A percentile compares a stretch with the other conserved stretches of the same genome.
phyloP scores from a whole-genome alignment of 2,888 invertebrate species.

The Idaea biselata region DNA sequence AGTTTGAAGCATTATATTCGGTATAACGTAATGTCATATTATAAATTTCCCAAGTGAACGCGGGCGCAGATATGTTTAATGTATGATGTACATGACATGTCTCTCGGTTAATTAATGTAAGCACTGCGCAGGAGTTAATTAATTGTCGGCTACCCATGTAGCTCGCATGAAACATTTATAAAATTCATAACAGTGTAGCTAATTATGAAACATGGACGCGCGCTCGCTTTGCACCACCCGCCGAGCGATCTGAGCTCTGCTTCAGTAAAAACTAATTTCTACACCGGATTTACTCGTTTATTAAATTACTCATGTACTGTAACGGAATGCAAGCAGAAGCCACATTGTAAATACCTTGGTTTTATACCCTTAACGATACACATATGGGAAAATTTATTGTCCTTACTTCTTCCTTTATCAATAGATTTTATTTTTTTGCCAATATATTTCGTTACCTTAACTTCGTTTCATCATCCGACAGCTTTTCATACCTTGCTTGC shows the following conservation, averaged over 20 bases:
- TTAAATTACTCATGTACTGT: conserved; percentile 47
- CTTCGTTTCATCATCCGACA: not conserved
- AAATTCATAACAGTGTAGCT: conserved; percentile 73
- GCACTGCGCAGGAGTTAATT: conserved; percentile 71
- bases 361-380: conserved; percentile 24
- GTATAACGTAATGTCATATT: conserved; percentile 43
- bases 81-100: conserved; percentile 67
- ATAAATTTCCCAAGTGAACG: conserved; percentile 54
- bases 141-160: conserved; percentile 69
- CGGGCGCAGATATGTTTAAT: conserved; percentile 55
- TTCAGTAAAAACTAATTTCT: conserved; percentile 59
- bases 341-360: conserved; percentile 31
- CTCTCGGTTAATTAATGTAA: conserved; percentile 71
- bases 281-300: conserved; percentile 48
- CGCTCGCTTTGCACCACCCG: conserved; percentile 67
- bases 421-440: conserved; percentile 6
- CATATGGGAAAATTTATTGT: conserved; percentile 23
- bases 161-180: conserved; percentile 76
- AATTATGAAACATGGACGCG: conserved; percentile 70
- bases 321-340: conserved; percentile 30
- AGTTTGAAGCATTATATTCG: conserved; percentile 42
- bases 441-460: not conserved
- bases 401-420: conserved; percentile 18
- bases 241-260: conserved; percentile 48
- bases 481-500: not conserved